Conservation (phyloP, 2,113 vertebrate genomes). For the Andinoacara biseriatus region DNA sequence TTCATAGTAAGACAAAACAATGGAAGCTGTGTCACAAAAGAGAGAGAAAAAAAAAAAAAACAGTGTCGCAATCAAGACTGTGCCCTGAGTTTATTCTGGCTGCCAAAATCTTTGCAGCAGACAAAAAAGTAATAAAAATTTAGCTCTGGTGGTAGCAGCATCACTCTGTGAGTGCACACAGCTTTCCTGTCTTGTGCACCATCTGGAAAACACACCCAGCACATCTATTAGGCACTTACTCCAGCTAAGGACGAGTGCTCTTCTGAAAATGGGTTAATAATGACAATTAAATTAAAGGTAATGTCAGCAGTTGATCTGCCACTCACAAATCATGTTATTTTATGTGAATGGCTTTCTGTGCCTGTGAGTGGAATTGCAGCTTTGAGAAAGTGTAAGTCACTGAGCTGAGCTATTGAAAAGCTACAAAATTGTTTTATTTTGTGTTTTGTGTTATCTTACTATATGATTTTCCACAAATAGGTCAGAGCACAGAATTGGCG, state of each 20-base stretch:
- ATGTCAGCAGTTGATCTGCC: conserved; percentile 33
- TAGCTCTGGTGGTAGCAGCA: conserved; percentile 31
- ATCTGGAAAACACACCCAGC: conserved; percentile 59
- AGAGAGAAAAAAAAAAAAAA: not conserved
- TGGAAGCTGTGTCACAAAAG: not conserved
- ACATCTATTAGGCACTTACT: conserved; percentile 40
- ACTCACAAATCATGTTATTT: conserved; percentile 17
- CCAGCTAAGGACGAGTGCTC: conserved; percentile 41
- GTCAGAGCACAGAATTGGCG: not conserved
- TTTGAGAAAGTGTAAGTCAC: conserved; percentile 8
- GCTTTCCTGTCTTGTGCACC: conserved; percentile 46
- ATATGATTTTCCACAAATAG: not conserved
- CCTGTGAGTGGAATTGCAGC: not conserved
- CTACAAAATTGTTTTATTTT: not conserved
- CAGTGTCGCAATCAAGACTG: conserved; percentile 25
- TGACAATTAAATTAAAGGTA: conserved; percentile 53
- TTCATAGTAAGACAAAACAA: conserved; percentile 2
- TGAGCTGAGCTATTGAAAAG: conserved; percentile 22
- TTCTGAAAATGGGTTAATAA: conserved; percentile 55
- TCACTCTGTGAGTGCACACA: conserved; percentile 19
- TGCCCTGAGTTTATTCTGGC: conserved; percentile 1
- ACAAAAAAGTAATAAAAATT: conserved; percentile 44
- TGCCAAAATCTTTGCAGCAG: not conserved
- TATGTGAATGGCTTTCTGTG: conserved; percentile 11
- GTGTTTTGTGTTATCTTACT: conserved; percentile 13